phyloP scores from a whole-genome alignment of 1,140 invertebrate genomes.

The Drosophila cardini region DNA sequence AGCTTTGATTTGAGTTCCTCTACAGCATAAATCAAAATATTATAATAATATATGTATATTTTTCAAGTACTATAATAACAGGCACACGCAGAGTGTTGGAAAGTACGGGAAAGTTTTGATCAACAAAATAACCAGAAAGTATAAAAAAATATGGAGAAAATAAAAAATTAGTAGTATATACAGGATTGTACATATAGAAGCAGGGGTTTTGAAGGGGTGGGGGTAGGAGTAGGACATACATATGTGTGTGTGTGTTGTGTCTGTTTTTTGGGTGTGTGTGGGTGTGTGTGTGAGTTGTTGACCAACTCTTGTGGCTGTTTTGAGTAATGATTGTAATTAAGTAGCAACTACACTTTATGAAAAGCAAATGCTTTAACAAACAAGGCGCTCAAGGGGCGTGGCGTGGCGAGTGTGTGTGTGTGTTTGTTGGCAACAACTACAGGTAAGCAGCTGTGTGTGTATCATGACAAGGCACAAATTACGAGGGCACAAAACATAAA shows the following conservation, averaged over 20 bases:
- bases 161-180: conserved; percentile 46
- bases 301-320: conserved; percentile 61
- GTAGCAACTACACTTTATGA: conserved; percentile 80
- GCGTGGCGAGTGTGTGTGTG: conserved; percentile 40
- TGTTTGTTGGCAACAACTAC: conserved; percentile 58
- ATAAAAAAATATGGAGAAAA: conserved; percentile 40
- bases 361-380: conserved; percentile 73
- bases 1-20: conserved; percentile 35
- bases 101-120: conserved; percentile 35
- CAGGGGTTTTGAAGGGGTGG: background rate
- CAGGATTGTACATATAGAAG: conserved; percentile 16
- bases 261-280: conserved; percentile 14
- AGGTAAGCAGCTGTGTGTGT: conserved; percentile 58
- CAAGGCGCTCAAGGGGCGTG: conserved; percentile 60
- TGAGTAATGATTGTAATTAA: conserved; percentile 83
- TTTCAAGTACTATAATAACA: conserved; percentile 28
- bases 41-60: background rate
- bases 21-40: conserved; percentile 30
- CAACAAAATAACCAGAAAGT: conserved; percentile 46
- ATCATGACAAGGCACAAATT: conserved; percentile 79
- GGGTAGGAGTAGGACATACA: conserved; percentile 12
- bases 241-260: conserved; percentile 30
- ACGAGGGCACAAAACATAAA: conserved; percentile 64
- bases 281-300: conserved; percentile 25
- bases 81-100: conserved; percentile 64